These are phyloP conservation scores for Pogonocherus hispidulus DNA, from an alignment of 2,888 invertebrate genomes.

Conservation along the genomic window DNA sequence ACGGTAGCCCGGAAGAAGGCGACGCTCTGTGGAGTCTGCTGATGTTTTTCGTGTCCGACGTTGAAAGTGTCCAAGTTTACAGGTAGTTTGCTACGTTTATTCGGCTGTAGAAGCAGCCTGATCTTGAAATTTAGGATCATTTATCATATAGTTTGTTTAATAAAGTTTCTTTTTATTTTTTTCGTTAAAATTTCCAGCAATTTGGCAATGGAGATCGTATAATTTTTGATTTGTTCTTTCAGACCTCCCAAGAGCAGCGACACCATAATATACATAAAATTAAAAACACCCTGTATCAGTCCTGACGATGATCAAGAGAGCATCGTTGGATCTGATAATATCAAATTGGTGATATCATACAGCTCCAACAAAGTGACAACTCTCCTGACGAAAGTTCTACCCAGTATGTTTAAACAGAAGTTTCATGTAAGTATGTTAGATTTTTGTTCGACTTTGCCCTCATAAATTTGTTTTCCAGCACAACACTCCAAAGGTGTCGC, in stretches of 20 bases:
- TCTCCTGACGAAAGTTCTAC: slow-evolving; percentile 25
- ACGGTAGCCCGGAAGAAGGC: not conserved
- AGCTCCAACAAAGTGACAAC: not conserved
- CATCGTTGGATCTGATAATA: not conserved
- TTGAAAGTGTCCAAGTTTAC: slow-evolving; percentile 22
- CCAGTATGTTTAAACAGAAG: slow-evolving; percentile 26
- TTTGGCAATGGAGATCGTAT: not conserved
- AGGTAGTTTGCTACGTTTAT: slow-evolving; percentile 1
- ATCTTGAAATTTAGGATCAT: too few relatives aligned
- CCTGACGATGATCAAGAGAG: slow-evolving; percentile 7
- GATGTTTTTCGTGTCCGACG: slow-evolving; percentile 36
- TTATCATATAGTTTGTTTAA: too few relatives aligned
- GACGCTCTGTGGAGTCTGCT: slow-evolving; percentile 24
- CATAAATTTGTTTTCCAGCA: slow-evolving; percentile 15
- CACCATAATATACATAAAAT: slow-evolving; percentile 12
- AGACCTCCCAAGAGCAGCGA: slow-evolving; percentile 11
- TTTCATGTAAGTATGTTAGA: not conserved
- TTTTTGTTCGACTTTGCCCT: not conserved
- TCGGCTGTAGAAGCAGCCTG: too few relatives aligned
- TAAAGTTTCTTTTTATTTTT: too few relatives aligned
- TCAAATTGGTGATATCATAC: slow-evolving; percentile 27
- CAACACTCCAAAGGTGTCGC: slow-evolving; percentile 16
- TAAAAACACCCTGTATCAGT: slow-evolving; percentile 25
- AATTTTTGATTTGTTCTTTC: not conserved
- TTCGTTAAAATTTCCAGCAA: not conserved